Conservation (phyloP, 2,888 invertebrate species). For the Spodoptera exigua region DNA sequence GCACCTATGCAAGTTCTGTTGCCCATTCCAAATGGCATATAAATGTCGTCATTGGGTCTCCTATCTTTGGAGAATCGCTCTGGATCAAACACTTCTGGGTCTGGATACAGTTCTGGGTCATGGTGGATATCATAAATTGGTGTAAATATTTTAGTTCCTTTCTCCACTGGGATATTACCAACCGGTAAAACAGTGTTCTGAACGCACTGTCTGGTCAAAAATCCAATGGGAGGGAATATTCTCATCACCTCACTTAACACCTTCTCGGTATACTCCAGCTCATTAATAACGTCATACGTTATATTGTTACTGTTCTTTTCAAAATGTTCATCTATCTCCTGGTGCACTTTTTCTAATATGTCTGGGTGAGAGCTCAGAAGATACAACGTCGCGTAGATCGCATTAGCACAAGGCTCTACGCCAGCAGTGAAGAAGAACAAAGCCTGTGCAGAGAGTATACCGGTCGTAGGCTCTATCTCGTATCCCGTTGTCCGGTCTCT, state of each 20-base stretch:
- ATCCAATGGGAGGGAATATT: slow-evolving; percentile 72
- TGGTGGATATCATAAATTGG: slow-evolving; percentile 76
- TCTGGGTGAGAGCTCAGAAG: slow-evolving; percentile 70
- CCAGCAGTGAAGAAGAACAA: slow-evolving; percentile 67
- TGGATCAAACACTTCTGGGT: slow-evolving; percentile 82
- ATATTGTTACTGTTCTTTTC: slow-evolving; percentile 34
- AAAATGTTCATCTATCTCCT: slow-evolving; percentile 45
- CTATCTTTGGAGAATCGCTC: slow-evolving; percentile 72
- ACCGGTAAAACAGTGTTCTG: slow-evolving; percentile 70
- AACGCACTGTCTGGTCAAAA: slow-evolving; percentile 66
- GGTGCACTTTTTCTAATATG: slow-evolving; percentile 59
- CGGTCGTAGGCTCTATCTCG: slow-evolving; percentile 71
- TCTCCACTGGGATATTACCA: slow-evolving; percentile 72
- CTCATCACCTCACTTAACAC: slow-evolving; percentile 70
- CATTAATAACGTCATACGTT: slow-evolving; percentile 58
- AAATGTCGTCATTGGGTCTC: slow-evolving; percentile 60
- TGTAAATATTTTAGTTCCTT: slow-evolving; percentile 69
- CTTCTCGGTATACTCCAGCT: slow-evolving; percentile 74
- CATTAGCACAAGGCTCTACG: slow-evolving; percentile 68
- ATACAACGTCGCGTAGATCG: slow-evolving; percentile 61
- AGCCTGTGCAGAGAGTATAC: slow-evolving; percentile 49
- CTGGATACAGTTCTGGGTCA: slow-evolving; percentile 76
- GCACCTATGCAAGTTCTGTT: slow-evolving; percentile 80
- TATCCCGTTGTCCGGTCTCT: slow-evolving; percentile 65
- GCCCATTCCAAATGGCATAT: slow-evolving; percentile 82